Percentiles rank a stretch among this genome's conserved stretches.
Evolutionary conservation across 2,888 invertebrate genomes (phyloP).

Genomic region (Acleris literana): DNA sequence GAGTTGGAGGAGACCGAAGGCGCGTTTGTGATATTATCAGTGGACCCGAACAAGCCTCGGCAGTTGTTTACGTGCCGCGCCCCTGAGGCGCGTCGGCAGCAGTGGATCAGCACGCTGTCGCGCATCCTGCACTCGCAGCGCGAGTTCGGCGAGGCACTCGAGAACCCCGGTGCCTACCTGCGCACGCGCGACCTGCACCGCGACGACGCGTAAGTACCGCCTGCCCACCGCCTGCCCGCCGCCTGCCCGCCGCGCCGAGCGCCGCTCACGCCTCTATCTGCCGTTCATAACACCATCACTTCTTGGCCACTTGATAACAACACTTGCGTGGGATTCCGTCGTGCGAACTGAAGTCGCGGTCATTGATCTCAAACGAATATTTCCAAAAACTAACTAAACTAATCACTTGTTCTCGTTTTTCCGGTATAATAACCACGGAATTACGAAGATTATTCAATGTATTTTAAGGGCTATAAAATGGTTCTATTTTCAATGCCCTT

Average conservation of each 20-base stretch:
- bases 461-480: no score
- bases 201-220: slow-evolving; percentile 47
- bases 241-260: slow-evolving; percentile 2
- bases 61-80: slow-evolving; percentile 92
- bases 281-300: neutral
- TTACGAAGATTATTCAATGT: no score
- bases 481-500: no score
- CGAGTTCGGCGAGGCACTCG: slow-evolving; percentile 96
- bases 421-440: no score
- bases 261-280: neutral
- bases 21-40: slow-evolving; percentile 84
- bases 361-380: no score
- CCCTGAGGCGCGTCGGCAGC: slow-evolving; percentile 87
- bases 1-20: slow-evolving; percentile 85
- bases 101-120: slow-evolving; percentile 93
- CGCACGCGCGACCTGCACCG: slow-evolving; percentile 59
- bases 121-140: slow-evolving; percentile 96
- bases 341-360: no score
- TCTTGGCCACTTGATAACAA: slow-evolving; percentile 10
- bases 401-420: no score
- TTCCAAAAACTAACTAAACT: no score
- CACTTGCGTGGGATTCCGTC: no score
- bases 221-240: slow-evolving; percentile 24
- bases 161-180: slow-evolving; percentile 91
- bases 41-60: slow-evolving; percentile 90